phyloP scores from a whole-genome alignment of 2,113 vertebrate genomes.

The Psammodynastes pulverulentus region DNA sequence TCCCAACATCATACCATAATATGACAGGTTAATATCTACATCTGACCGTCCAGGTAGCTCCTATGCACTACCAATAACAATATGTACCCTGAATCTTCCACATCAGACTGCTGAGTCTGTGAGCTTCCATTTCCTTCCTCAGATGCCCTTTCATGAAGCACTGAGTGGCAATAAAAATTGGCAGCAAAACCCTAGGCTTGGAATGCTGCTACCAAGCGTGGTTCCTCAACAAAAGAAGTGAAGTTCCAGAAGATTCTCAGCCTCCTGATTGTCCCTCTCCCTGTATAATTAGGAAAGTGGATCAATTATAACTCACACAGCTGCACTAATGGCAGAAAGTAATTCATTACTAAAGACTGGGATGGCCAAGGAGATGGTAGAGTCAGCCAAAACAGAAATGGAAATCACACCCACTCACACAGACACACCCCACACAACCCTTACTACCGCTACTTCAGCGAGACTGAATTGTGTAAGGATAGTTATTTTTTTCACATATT shows the following conservation, averaged over 20 bases:
- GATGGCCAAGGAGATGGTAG: background rate
- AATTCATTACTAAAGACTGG: slow-evolving; percentile 9
- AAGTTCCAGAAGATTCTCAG: background rate
- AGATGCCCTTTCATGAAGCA: background rate
- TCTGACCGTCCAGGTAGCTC: background rate
- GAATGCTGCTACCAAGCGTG: background rate
- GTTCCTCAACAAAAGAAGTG: background rate
- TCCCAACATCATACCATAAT: background rate
- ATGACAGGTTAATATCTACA: background rate
- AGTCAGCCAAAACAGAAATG: accelerated
- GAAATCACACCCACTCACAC: background rate
- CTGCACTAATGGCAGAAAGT: background rate
- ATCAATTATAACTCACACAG: background rate
- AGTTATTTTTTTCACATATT: background rate
- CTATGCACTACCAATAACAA: background rate
- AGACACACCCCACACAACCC: background rate
- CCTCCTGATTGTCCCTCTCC: background rate
- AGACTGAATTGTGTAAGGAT: background rate
- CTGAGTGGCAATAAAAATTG: background rate
- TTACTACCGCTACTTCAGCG: background rate
- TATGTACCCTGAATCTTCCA: background rate
- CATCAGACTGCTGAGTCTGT: background rate
- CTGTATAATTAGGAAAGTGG: background rate
- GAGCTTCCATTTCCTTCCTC: background rate
- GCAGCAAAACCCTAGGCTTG: background rate